phyloP scores from a whole-genome alignment of 2,888 invertebrate species.

The Hemithea aestivaria region DNA sequence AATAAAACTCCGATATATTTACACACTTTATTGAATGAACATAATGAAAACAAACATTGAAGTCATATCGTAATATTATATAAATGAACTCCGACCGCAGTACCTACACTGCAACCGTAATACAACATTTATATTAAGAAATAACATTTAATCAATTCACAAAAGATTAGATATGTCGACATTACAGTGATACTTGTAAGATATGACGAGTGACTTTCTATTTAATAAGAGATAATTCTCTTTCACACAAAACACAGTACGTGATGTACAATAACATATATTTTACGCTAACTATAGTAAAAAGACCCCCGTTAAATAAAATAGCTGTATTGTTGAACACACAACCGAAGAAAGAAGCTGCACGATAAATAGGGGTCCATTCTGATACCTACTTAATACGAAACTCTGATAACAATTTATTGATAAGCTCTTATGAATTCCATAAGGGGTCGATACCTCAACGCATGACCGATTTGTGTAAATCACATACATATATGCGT shows the following conservation, averaged over 20 bases:
- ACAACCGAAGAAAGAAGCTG: neutral
- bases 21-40: constrained; percentile 80
- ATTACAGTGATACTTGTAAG: constrained; percentile 69
- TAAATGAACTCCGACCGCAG: constrained; percentile 69
- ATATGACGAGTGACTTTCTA: constrained; percentile 57
- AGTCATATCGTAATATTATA: constrained; percentile 51
- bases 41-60: constrained; percentile 75
- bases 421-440: constrained; percentile 18
- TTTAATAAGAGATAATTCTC: constrained; percentile 5
- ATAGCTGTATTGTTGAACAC: neutral
- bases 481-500: no score
- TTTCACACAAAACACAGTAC: constrained; percentile 18
- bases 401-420: constrained; percentile 15
- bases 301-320: constrained; percentile 9
- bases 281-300: constrained; percentile 20
- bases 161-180: constrained; percentile 75
- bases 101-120: constrained; percentile 46
- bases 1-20: constrained; percentile 54
- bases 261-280: constrained; percentile 17
- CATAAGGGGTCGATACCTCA: no score
- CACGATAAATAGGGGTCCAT: neutral
- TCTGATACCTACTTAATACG: constrained; percentile 7
- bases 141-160: constrained; percentile 71
- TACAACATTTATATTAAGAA: constrained; percentile 69
- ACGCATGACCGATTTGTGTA: no score